These are phyloP conservation scores for Oxyscelio sp. DNA, from an alignment of 2,888 invertebrate genomes.

Conservation along the genomic window DNA sequence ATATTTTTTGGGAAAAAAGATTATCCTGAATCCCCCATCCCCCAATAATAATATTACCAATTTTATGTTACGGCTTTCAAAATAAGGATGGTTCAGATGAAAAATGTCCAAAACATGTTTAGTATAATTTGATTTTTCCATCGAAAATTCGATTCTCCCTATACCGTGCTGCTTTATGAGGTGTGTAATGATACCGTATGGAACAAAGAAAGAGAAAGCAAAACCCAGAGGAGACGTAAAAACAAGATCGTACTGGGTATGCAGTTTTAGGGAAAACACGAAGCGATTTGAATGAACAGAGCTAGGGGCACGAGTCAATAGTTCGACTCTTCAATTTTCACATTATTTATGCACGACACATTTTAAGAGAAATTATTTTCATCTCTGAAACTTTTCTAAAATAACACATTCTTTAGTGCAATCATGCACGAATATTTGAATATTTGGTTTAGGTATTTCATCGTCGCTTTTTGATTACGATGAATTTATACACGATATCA, in stretches of 20 bases:
- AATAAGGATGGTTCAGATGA: neutral
- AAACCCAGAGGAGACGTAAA: conserved; percentile 88
- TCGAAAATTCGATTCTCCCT: conserved; percentile 57
- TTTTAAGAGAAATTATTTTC: neutral
- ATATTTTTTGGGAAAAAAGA: too few relatives aligned
- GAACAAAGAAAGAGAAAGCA: conserved; percentile 78
- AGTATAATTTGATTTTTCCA: conserved; percentile 64
- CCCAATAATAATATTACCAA: too few relatives aligned
- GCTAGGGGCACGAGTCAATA: conserved; percentile 27
- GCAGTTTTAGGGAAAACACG: conserved; percentile 79
- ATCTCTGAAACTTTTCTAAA: neutral
- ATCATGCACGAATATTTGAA: too few relatives aligned
- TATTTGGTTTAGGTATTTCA: neutral
- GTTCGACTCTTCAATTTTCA: conserved; percentile 40
- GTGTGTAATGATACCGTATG: conserved; percentile 86
- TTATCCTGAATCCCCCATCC: too few relatives aligned
- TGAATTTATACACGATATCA: neutral
- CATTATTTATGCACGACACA: conserved; percentile 45
- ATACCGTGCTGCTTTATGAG: conserved; percentile 85
- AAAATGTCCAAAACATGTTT: conserved; percentile 47
- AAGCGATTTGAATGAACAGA: conserved; percentile 38
- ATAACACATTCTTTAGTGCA: too few relatives aligned
- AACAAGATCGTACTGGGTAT: conserved; percentile 80
- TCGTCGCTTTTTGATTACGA: neutral
- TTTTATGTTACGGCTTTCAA: neutral